phyloP scores from a whole-genome alignment of 2,113 vertebrate genomes.

The Scolopax mira region DNA sequence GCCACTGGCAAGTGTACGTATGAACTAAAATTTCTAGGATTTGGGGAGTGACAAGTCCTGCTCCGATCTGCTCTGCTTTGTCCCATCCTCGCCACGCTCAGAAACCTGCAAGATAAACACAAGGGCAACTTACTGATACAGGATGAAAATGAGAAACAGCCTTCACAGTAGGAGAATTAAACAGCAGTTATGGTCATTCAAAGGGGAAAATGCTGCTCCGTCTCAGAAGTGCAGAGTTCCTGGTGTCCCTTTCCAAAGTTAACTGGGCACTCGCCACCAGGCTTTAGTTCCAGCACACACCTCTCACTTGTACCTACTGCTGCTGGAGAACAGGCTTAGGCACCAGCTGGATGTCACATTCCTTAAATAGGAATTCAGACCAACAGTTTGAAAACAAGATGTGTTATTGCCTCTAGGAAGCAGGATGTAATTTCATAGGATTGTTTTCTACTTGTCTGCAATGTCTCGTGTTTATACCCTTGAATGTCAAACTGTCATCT shows the following conservation, averaged over 20 bases:
- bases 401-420: constrained; percentile 36
- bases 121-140: constrained; percentile 68
- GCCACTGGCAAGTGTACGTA: constrained; percentile 86
- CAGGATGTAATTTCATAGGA: constrained; percentile 62
- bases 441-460: constrained; percentile 30
- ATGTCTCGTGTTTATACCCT: background rate
- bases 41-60: constrained; percentile 90
- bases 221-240: background rate
- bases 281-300: background rate
- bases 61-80: constrained; percentile 88
- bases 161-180: constrained; percentile 26
- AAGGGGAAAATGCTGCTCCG: constrained; percentile 24
- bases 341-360: constrained; percentile 21
- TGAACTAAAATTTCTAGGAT: constrained; percentile 90
- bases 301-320: background rate
- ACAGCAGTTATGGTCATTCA: constrained; percentile 26
- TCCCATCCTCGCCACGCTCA: constrained; percentile 83
- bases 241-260: background rate
- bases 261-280: background rate
- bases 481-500: constrained; percentile 46
- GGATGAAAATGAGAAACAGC: constrained; percentile 13
- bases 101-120: constrained; percentile 84
- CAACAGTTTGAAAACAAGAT: constrained; percentile 34
- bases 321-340: background rate
- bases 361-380: background rate